Evolutionary conservation across 2,888 invertebrate species (phyloP).

Genomic region (Diadegma fenestrale): DNA sequence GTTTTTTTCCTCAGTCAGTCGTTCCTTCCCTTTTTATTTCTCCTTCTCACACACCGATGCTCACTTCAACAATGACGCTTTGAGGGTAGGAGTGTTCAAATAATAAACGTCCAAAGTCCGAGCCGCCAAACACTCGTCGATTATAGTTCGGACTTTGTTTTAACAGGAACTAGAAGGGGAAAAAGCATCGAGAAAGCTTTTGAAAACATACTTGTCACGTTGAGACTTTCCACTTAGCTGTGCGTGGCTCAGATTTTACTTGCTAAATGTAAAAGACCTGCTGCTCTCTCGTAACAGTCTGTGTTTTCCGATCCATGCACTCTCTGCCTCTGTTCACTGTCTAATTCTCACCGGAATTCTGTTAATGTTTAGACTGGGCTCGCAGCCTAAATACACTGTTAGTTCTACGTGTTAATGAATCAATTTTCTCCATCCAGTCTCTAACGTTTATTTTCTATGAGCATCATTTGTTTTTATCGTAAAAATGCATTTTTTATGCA

Average conservation of each 20-base stretch:
- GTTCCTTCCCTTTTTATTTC: background rate
- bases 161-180: constrained; percentile 33
- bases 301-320: constrained; percentile 10
- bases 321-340: constrained; percentile 42
- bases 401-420: constrained; percentile 13
- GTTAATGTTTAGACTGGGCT: constrained; percentile 68
- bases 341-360: constrained; percentile 34
- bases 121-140: constrained; percentile 53
- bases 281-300: background rate
- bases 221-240: constrained; percentile 25
- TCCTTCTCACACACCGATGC: background rate
- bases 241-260: constrained; percentile 25
- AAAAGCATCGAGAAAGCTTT: constrained; percentile 25
- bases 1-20: background rate
- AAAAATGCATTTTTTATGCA: background rate
- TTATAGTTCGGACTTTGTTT: constrained; percentile 47
- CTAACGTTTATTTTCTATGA: background rate
- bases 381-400: constrained; percentile 43
- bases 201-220: constrained; percentile 53
- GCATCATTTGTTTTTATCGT: background rate
- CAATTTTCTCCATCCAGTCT: constrained; percentile 19
- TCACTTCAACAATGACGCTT: constrained; percentile 35
- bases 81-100: constrained; percentile 54
- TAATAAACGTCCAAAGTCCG: constrained; percentile 61
- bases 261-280: constrained; percentile 16